Evolutionary conservation across 2,888 invertebrate genomes (phyloP), one percentile per base, ranked within the genome.

Genomic region (Sarcophaga rosellei): DNA sequence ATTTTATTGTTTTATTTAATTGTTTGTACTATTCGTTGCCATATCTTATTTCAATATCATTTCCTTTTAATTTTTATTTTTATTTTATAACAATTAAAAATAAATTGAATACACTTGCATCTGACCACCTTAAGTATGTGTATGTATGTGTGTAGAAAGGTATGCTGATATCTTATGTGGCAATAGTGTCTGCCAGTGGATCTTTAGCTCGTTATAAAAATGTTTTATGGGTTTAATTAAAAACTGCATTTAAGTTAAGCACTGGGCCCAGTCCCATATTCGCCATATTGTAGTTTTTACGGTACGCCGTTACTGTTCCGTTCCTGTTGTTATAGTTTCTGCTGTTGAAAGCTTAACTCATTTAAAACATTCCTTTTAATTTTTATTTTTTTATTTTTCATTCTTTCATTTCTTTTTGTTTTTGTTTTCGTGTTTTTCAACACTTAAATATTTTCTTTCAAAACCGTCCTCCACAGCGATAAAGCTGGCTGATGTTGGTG

Each of bases 161-260:
- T 53, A 53, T 53, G 53, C 17, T 53, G 53, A 21, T 23, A 63
- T 45, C n/a, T 47, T 11, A 12, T 72, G 25, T 59, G 57, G 53
- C 53, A 53, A 53, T 17, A 53, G 53, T 53, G 53, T 53, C 53
- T 53, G 53, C 17, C 70, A 57, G 15, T n/a, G 63, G 53, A 63
- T 69, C 47, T 65, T 74, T 61, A 12, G 66, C 81, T 86, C 65
- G 62, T 81, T 85, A 81, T 85, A 85, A 87, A 88, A 87, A 88
- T 88, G 86, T 86, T 87, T 87, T 88, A 88, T 87, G 88, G 80
- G 66, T 87, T 88, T 86, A 88, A 88, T 88, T 88, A 87, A 88
- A 88, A 88, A 86, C 84, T 72, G 82, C 87, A 86, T 84, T 70
- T 80, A 57, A 57, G 59, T 59, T 63, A 21, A 63, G 59, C 17